These are phyloP conservation scores for Hydrophis major DNA, from an alignment of 2,797 vertebrate genomes.

Conservation along the genomic window DNA sequence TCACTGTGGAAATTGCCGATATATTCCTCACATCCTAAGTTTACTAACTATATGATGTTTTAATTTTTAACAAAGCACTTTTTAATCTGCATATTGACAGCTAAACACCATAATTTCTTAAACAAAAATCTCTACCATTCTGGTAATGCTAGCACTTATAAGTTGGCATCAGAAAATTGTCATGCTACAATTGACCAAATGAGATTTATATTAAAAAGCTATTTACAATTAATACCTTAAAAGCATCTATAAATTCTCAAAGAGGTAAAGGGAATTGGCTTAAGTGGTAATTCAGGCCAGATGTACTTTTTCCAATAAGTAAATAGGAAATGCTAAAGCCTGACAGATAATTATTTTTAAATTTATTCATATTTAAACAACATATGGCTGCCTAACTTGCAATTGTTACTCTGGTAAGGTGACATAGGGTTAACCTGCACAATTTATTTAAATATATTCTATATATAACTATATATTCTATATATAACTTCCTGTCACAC, in stretches of 20 bases:
- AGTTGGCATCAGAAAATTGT: not conserved
- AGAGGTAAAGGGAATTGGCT: not conserved
- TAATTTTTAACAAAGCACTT: not conserved
- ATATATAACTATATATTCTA: not conserved
- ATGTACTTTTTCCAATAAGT: not conserved
- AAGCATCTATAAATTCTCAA: not conserved
- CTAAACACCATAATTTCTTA: not conserved
- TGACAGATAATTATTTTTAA: not conserved
- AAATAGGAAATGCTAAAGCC: not conserved
- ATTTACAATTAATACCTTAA: not conserved
- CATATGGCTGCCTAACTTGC: not conserved
- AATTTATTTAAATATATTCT: not conserved
- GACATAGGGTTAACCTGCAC: not conserved
- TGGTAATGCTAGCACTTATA: not conserved
- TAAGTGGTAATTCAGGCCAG: not conserved
- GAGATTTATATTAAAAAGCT: not conserved
- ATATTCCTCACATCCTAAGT: not conserved
- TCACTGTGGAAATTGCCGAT: not conserved
- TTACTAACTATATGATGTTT: not conserved
- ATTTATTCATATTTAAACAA: not conserved
- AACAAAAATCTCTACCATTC: not conserved
- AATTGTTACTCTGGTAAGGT: not conserved
- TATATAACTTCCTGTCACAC: not conserved
- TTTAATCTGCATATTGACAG: not conserved
- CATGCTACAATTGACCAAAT: not conserved